A percentile compares a stretch with the other conserved stretches of the same genome.
These are phyloP conservation scores for Drosophila lacteicornis DNA, from an alignment of 1,140 invertebrate species.

Conservation along the genomic window DNA sequence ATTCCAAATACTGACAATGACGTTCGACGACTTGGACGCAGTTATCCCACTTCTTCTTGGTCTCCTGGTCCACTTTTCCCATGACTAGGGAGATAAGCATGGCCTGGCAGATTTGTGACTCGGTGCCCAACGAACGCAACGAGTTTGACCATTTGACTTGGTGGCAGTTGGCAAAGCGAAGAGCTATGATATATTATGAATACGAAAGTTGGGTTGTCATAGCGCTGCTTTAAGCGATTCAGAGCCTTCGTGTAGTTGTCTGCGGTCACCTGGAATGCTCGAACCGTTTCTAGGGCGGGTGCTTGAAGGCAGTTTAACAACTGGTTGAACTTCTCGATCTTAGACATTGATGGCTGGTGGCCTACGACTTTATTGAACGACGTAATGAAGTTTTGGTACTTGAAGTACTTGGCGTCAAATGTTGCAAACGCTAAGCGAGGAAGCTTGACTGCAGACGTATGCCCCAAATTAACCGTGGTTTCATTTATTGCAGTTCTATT, in stretches of 20 bases:
- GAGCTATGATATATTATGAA: neutral
- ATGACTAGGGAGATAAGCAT: constrained; percentile 25
- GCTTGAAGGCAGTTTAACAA: neutral
- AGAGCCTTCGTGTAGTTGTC: neutral
- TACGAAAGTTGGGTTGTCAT: neutral
- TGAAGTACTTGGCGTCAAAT: neutral
- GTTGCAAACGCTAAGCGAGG: neutral
- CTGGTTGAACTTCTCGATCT: neutral
- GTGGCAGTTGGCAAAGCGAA: neutral
- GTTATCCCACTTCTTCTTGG: neutral
- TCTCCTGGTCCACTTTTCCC: constrained; percentile 16
- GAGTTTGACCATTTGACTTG: constrained; percentile 1
- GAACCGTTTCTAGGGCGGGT: neutral
- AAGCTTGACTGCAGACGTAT: constrained; percentile 3
- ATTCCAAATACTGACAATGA: neutral
- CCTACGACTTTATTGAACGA: neutral
- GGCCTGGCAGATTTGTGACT: constrained; percentile 13
- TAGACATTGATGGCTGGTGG: neutral
- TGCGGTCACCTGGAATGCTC: neutral
- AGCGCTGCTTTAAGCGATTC: neutral
- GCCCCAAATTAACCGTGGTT: neutral
- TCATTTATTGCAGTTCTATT: neutral
- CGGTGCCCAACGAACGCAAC: constrained; percentile 13
- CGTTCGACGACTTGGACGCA: neutral
- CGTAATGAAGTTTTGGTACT: neutral